Percentiles rank a stretch among this genome's conserved stretches.
phyloP scores from a whole-genome alignment of 2,888 invertebrate species.

The Euzetes globulus region DNA sequence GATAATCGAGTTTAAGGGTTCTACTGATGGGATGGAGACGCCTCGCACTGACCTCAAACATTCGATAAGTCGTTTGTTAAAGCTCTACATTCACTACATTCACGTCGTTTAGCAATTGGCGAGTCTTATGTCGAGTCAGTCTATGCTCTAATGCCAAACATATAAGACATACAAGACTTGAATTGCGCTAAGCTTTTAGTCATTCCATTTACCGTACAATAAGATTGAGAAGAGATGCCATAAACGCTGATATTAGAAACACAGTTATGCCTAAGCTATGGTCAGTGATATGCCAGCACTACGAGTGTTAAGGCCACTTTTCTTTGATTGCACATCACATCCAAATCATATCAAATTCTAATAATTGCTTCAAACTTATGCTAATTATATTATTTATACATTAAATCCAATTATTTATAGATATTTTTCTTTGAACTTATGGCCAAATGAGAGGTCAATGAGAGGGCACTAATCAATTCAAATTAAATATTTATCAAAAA shows the following conservation, averaged over 20 bases:
- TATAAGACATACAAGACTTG: neutral
- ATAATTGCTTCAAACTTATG: constrained; percentile 26
- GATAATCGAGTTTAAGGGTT: constrained; percentile 29
- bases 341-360: constrained; percentile 1
- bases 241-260: neutral
- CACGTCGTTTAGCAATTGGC: neutral
- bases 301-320: neutral
- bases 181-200: constrained; percentile 19
- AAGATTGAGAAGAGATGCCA: neutral
- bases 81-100: neutral
- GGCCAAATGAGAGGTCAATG: neutral
- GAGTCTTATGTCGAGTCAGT: neutral
- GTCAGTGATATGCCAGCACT: neutral
- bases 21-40: constrained; percentile 27
- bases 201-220: neutral
- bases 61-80: constrained; percentile 29
- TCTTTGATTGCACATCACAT: constrained; percentile 12
- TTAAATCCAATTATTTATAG: neutral
- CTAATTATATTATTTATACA: constrained; percentile 25
- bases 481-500: constrained; percentile 24
- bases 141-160: constrained; percentile 1
- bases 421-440: neutral
- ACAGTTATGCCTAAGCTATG: neutral
- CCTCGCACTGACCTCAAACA: constrained; percentile 29
- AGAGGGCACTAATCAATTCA: constrained; percentile 2